These are phyloP conservation scores for Ellobium chinense DNA, from an alignment of 2,888 invertebrate species.

Conservation along the genomic window DNA sequence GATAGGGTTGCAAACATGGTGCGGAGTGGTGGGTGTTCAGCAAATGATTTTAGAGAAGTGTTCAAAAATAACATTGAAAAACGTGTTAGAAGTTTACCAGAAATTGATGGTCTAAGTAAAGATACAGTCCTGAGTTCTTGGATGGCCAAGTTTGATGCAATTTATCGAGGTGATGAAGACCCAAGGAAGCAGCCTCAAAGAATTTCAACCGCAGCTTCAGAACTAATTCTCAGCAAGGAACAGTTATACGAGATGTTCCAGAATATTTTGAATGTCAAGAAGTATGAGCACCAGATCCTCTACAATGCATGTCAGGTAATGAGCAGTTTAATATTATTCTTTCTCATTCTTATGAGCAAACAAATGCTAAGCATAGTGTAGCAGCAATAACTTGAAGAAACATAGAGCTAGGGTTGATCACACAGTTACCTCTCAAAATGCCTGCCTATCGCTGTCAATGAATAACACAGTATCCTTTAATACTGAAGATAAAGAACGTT, in stretches of 20 bases:
- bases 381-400: too few relatives aligned
- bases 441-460: too few relatives aligned
- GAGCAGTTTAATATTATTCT: too few relatives aligned
- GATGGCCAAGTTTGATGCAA: constrained; percentile 99
- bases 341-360: too few relatives aligned
- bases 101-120: constrained; percentile 99
- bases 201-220: constrained; percentile 80
- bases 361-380: too few relatives aligned
- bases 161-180: constrained; percentile 85
- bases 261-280: constrained; percentile 98
- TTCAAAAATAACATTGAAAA: constrained; percentile 99
- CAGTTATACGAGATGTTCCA: constrained; percentile 99
- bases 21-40: constrained; percentile 97
- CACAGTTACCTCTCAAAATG: too few relatives aligned
- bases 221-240: constrained; percentile 97
- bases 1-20: constrained; percentile 98
- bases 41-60: constrained; percentile 99
- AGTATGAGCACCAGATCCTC: constrained; percentile 99
- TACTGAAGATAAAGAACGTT: too few relatives aligned
- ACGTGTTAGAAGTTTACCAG: constrained; percentile 96
- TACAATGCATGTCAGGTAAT: constrained; percentile 97
- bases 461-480: too few relatives aligned
- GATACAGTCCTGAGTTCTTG: constrained; percentile 99
- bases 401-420: too few relatives aligned
- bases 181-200: constrained; percentile 83